Evolutionary conservation across 2,888 invertebrate species (phyloP).

Genomic region (Dione juno): DNA sequence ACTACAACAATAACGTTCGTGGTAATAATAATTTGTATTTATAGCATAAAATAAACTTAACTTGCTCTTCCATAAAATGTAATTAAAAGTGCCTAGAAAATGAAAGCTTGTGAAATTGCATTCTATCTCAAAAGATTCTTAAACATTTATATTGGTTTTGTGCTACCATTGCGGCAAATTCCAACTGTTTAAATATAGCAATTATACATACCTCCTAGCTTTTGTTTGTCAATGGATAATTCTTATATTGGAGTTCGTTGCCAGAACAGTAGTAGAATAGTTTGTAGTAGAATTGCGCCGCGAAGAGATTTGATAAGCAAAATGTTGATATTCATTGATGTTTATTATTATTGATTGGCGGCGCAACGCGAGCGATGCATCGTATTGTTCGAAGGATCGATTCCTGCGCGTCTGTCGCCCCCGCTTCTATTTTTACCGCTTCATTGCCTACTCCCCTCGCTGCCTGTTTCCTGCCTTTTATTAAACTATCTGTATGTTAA

Average conservation of each 20-base stretch:
- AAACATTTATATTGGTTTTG: constrained; percentile 8
- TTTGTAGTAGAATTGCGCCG: background rate
- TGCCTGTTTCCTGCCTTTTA: constrained; percentile 81
- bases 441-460: constrained; percentile 82
- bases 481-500: constrained; percentile 83
- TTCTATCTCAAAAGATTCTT: background rate
- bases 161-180: background rate
- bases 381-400: constrained; percentile 76
- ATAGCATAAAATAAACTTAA: background rate
- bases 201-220: constrained; percentile 7
- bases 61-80: background rate
- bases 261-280: background rate
- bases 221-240: background rate
- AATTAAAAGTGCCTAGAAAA: background rate
- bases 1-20: constrained; percentile 18
- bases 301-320: constrained; percentile 11
- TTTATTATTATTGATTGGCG: constrained; percentile 76
- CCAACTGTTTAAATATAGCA: constrained; percentile 33
- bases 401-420: constrained; percentile 73
- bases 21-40: constrained; percentile 20
- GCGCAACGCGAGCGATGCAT: constrained; percentile 59
- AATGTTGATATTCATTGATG: constrained; percentile 46
- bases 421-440: constrained; percentile 83
- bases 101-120: background rate
- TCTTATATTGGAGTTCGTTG: background rate